Base-by-base conservation (phyloP, 2,113 vertebrate species). In the Oostethus manadensis region DNA sequence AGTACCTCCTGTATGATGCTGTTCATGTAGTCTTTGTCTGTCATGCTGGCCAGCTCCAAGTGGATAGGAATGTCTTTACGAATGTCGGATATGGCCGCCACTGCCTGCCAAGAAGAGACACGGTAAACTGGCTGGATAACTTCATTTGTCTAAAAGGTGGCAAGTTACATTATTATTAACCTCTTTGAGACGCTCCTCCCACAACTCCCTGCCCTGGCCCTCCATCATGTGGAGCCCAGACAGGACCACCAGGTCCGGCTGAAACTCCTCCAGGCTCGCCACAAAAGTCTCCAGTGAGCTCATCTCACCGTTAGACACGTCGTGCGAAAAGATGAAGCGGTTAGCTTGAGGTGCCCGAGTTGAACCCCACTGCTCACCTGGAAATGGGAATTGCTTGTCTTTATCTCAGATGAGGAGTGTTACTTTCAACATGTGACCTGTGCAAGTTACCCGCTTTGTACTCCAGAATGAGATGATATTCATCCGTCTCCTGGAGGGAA, bases 211-310 rank as follows among this genome's bases (percentile, higher is more conserved):
- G 77, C 90, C 94, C 78, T 94, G 93, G 42, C 97, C 96, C 73
- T 99, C 97, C 96, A 99, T 98, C 97, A 99, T 99, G 85, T 99
- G 97, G 43, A 99, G 86, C 14, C 97, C 97, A 0, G 96, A 99
- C 55, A 99, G 91, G 18, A 99, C 94, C 61, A 99, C 93, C 42
- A 99, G 86, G 17, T 97, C 93, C 0, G 97, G 96, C 75, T 92
- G 88, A 68, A 99, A 99, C 61, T 98, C 94, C 23, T 99, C 94
- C 84, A 99, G 75, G 75, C 93, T 99, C 40, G 91, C 90, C 77
- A 95, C 88, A 29, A 99, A 94, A 10, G 90, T 91, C 84, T 99
- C 96, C 84, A 99, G 86, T 35, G 87, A 89, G 50, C 90, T 95
- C 89, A 99, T 94, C 80, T 87, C 93, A 0, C 94, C 94, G 1